Base-by-base conservation (phyloP, 2,113 vertebrate species). In the Mesitornis unicolor region DNA sequence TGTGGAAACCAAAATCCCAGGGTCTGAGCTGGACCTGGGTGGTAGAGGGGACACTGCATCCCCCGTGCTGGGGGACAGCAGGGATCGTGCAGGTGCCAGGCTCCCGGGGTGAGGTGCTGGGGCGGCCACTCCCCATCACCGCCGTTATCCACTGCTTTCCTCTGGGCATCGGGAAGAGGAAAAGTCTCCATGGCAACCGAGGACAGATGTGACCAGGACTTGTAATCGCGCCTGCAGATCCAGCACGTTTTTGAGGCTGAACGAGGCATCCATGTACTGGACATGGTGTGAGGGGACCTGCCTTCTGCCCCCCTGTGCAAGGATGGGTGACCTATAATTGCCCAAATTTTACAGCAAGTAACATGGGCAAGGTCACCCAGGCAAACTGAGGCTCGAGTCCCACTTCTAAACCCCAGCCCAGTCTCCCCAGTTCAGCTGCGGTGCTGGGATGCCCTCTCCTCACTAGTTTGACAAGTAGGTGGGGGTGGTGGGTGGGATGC, bases 181-280 rank as follows among this genome's bases (percentile, higher is more conserved):
- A 54, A 82, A 82, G 43, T 96, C 91, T 93, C 96, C 96, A 96
- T 93, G 76, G 96, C 93, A 96, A 96, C 96, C 2, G 47, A 51
- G 92, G 92, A 45, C 94, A 82, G 94, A 86, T 51, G 81, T 65
- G 90, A 87, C 93, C 88, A 21, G 1, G 19, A 38, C 67, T 56
- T 1, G 20, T 7, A n/a, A 38, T 16, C 2, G 7, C 6, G 19
- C n/a, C 84, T 63, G 65, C 54, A 4, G 20, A 54, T 36, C 47
- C 50, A 7, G 60, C 38, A 20, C 4, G 2, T 43, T 38, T n/a
- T 24, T 15, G 53, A 71, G 89, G 73, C 33, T 16, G 59, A n/a
- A 36, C 4, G 1, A n/a, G 45, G 64, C 35, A 5, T 36, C 53
- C 47, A 0, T 1, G 76, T 2, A 51, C 22, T 36, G 13, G 47